Evolutionary conservation across 2,113 vertebrate genomes (phyloP).

Genomic region (Sinosuthora webbiana): DNA sequence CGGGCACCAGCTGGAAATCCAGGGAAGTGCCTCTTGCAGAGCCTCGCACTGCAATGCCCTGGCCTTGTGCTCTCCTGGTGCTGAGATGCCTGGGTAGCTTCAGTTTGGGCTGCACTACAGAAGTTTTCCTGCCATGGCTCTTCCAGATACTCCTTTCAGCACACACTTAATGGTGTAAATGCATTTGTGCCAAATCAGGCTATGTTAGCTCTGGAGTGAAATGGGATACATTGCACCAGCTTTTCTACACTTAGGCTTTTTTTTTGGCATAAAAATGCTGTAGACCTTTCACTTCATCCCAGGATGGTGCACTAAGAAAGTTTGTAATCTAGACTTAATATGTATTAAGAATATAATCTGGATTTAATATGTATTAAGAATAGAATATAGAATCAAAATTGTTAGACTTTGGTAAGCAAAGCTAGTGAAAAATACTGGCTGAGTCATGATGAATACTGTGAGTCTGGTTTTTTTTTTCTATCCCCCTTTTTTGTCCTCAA

Average conservation of each 20-base stretch:
- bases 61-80: fast-evolving
- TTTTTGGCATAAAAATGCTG: not conserved
- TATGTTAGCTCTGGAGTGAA: not conserved
- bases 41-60: fast-evolving
- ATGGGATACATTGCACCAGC: not conserved
- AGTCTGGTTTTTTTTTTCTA: not conserved
- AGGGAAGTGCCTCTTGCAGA: not conserved
- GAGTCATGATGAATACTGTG: constrained; percentile 31
- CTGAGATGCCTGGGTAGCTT: not conserved
- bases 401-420: constrained; percentile 23
- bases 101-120: not conserved
- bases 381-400: not conserved
- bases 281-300: not conserved
- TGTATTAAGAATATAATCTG: not conserved
- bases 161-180: not conserved
- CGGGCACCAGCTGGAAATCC: not conserved
- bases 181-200: not conserved
- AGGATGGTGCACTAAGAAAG: not conserved
- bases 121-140: not conserved
- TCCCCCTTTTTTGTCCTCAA: constrained; percentile 34
- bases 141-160: not conserved
- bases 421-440: constrained; percentile 12
- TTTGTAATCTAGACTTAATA: not conserved
- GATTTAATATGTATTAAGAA: not conserved
- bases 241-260: not conserved